Percentiles rank a stretch among this genome's conserved stretches.
These are phyloP conservation scores for Dendrocincla tyrannina DNA, from an alignment of 2,797 vertebrate genomes.

Conservation along the genomic window DNA sequence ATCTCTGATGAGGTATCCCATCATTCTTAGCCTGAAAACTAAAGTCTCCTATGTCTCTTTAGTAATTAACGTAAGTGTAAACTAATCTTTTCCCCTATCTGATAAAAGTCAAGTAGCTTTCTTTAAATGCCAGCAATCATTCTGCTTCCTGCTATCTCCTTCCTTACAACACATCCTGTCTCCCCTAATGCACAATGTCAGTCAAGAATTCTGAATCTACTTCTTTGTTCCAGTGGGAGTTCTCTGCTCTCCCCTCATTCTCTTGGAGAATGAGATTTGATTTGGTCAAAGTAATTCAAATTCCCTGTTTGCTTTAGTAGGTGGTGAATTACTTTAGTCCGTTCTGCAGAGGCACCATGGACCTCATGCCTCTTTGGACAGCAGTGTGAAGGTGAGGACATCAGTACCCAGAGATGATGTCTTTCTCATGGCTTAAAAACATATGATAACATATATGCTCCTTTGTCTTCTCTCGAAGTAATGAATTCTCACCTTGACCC, in stretches of 20 bases:
- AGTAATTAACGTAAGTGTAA: slow-evolving; percentile 46
- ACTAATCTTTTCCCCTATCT: slow-evolving; percentile 36
- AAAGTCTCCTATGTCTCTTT: slow-evolving; percentile 28
- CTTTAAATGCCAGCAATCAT: slow-evolving; percentile 58
- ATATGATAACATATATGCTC: neutral
- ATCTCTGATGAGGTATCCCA: neutral
- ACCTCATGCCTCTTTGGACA: neutral
- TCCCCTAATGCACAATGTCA: neutral
- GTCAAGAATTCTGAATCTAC: neutral
- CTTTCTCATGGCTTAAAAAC: neutral
- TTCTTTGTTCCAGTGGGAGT: neutral
- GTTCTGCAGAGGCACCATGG: too few relatives aligned
- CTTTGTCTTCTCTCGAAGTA: neutral
- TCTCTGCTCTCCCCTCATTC: neutral
- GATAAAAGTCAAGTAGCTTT: slow-evolving; percentile 61
- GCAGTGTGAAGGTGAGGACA: neutral
- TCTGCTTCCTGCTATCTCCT: slow-evolving; percentile 13
- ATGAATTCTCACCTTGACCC: neutral
- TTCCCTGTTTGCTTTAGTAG: neutral
- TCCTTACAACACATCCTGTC: neutral
- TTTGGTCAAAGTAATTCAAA: neutral
- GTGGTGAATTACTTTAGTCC: neutral
- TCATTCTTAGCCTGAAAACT: neutral
- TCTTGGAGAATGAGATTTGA: neutral
- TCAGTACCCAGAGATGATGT: neutral